These are phyloP conservation scores for Leucoraja erinaceus DNA, from an alignment of 2,113 vertebrate species.

Conservation along the genomic window DNA sequence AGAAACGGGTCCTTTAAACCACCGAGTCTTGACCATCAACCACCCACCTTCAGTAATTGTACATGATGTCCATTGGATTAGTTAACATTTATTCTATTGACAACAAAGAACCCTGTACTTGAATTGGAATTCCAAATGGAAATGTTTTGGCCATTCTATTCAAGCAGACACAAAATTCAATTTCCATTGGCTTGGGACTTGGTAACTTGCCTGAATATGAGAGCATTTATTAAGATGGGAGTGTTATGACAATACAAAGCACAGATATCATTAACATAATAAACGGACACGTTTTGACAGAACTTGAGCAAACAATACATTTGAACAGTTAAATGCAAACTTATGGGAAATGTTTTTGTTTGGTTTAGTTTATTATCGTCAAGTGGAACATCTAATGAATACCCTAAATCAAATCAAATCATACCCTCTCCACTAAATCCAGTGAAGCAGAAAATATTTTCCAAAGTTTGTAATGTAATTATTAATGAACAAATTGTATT, in stretches of 20 bases:
- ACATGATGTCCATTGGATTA: background rate
- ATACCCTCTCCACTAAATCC: background rate
- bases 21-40: too few relatives aligned
- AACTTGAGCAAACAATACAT: background rate
- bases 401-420: background rate
- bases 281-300: background rate
- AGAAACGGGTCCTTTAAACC: too few relatives aligned
- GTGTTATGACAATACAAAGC: background rate
- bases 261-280: too few relatives aligned
- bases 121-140: background rate
- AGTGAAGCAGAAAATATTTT: slow-evolving; percentile 43
- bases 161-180: background rate
- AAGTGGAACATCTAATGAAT: background rate
- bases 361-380: too few relatives aligned
- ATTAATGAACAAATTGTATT: background rate
- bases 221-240: background rate
- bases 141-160: background rate
- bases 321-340: background rate
- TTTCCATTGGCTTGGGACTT: background rate
- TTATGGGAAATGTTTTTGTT: background rate
- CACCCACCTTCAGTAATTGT: too few relatives aligned
- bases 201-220: background rate
- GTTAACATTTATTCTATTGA: background rate
- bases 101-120: background rate
- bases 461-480: background rate